Percentiles rank a stretch among this genome's conserved stretches.
Conservation (phyloP, 2,888 invertebrate genomes). For the Heliconius cydno region DNA sequence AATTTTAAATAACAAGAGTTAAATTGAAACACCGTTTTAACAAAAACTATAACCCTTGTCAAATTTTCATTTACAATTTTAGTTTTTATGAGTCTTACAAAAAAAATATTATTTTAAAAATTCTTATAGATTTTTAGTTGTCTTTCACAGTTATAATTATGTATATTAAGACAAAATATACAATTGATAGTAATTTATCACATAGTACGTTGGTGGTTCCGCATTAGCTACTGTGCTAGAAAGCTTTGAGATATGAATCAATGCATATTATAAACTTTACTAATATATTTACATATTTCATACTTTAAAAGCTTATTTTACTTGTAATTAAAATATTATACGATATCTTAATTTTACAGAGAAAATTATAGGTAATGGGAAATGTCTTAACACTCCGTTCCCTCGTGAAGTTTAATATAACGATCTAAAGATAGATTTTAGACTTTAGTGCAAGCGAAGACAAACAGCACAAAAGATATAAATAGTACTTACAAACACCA, state of each 20-base stretch:
- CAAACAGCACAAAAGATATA: too few species aligned
- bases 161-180: constrained; percentile 42
- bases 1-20: neutral
- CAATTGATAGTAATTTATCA: constrained; percentile 60
- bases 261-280: neutral
- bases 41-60: neutral
- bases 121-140: too few species aligned
- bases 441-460: too few species aligned
- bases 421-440: too few species aligned
- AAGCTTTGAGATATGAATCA: constrained; percentile 30
- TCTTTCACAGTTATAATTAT: neutral
- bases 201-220: constrained; percentile 59
- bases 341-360: too few species aligned
- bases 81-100: neutral
- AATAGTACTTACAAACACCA: too few species aligned
- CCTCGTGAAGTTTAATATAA: too few species aligned
- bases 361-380: too few species aligned
- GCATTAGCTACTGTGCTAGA: constrained; percentile 51
- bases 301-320: neutral
- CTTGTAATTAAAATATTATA: too few species aligned
- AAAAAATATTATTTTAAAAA: neutral
- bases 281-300: constrained; percentile 4
- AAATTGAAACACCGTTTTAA: neutral
- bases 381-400: too few species aligned
- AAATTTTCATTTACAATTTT: neutral